Conservation (phyloP, 2,888 invertebrate species). For the Sesia bembeciformis region DNA sequence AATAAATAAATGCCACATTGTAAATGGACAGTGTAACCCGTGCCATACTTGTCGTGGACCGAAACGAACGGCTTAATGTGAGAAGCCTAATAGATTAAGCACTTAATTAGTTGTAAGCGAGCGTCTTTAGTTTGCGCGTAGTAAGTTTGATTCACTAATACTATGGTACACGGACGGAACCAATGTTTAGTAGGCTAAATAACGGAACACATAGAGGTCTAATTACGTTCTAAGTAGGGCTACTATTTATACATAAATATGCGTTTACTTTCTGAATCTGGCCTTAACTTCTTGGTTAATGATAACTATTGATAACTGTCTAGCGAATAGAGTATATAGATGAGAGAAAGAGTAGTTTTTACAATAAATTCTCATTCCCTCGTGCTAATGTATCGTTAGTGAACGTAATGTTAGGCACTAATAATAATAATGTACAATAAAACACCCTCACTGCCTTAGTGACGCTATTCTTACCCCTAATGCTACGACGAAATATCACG, state of each 20-base stretch:
- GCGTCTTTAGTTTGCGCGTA: slow-evolving; percentile 46
- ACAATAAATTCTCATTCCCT: slow-evolving; percentile 25
- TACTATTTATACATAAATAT: slow-evolving; percentile 23
- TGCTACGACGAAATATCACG: slow-evolving; percentile 52
- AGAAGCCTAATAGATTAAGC: slow-evolving; percentile 45
- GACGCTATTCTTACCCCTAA: slow-evolving; percentile 63
- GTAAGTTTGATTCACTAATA: slow-evolving; percentile 18
- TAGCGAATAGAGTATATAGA: slow-evolving; percentile 30
- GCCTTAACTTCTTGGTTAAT: slow-evolving; percentile 36
- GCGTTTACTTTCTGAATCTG: slow-evolving; percentile 35
- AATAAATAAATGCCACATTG: no score
- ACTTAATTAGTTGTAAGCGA: slow-evolving; percentile 45
- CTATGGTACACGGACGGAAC: slow-evolving; percentile 45
- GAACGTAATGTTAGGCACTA: slow-evolving; percentile 44
- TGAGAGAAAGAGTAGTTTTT: slow-evolving; percentile 21
- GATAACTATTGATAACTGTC: slow-evolving; percentile 14
- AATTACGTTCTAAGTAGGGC: slow-evolving; percentile 41
- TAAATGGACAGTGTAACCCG: no score
- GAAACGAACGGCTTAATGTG: slow-evolving; percentile 38
- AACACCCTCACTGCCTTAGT: slow-evolving; percentile 71
- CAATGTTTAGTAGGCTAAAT: slow-evolving; percentile 51
- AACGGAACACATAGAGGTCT: slow-evolving; percentile 39
- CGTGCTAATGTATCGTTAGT: slow-evolving; percentile 35
- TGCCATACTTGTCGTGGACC: slow-evolving; percentile 29
- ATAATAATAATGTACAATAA: slow-evolving; percentile 64